Conservation (phyloP, 2,113 vertebrate species). For the Mustelus asterias region DNA sequence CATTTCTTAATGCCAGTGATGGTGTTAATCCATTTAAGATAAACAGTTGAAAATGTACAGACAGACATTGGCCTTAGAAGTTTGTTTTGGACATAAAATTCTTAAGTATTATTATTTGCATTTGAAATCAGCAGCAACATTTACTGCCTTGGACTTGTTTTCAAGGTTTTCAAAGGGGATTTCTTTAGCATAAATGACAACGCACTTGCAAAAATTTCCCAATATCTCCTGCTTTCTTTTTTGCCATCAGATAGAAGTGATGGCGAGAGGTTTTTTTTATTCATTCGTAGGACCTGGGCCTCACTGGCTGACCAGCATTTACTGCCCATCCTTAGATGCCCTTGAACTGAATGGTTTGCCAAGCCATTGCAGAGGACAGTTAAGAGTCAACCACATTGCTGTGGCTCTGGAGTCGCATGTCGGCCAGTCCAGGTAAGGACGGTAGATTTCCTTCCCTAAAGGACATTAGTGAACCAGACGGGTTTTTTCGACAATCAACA, state of each 20-base stretch:
- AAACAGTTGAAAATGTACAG: not conserved
- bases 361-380: too few species aligned
- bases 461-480: too few species aligned
- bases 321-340: too few species aligned
- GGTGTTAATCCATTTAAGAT: not conserved
- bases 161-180: not conserved
- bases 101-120: not conserved
- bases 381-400: too few species aligned
- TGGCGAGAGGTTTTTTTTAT: not conserved
- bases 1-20: not conserved
- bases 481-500: too few species aligned
- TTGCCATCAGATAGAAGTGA: not conserved
- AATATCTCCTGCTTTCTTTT: not conserved
- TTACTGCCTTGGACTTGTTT: not conserved
- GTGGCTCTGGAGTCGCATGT: too few species aligned
- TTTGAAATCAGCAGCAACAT: not conserved
- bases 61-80: not conserved
- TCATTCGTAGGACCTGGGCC: too few species aligned
- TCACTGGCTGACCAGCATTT: too few species aligned
- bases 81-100: too few species aligned
- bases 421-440: too few species aligned
- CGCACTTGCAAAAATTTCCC: not conserved
- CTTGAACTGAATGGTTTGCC: too few species aligned
- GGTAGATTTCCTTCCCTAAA: too few species aligned
- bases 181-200: not conserved